Conservation (phyloP, 2,113 vertebrate genomes). For the Trogon melanurus region DNA sequence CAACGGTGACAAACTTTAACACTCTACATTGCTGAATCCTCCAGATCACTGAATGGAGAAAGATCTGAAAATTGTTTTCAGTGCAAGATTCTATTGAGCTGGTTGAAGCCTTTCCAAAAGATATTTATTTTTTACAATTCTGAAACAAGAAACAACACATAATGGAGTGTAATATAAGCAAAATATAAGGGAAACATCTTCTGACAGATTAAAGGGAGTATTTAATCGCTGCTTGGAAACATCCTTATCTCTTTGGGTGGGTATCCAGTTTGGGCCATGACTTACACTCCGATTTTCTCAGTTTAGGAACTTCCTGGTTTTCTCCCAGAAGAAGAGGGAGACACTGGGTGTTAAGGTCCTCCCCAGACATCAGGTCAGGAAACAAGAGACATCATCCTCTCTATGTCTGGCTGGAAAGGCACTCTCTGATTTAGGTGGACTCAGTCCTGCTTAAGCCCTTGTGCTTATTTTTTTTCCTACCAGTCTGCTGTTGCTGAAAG, state of each 20-base stretch:
- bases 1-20: neutral
- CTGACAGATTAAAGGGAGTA: neutral
- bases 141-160: neutral
- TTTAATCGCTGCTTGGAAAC: neutral
- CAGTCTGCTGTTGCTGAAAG: neutral
- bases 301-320: neutral
- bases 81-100: neutral
- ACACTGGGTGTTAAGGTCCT: neutral
- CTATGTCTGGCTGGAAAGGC: neutral
- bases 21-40: neutral
- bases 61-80: neutral
- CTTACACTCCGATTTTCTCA: neutral
- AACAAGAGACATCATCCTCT: neutral
- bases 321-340: neutral
- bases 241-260: rapidly evolving
- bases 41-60: neutral
- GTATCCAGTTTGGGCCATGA: neutral
- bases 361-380: neutral
- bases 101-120: neutral
- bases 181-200: neutral
- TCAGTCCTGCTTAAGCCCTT: neutral
- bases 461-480: neutral
- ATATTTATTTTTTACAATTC: neutral
- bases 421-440: neutral
- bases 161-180: neutral